Base-by-base conservation (phyloP, 2,888 invertebrate species). In the Idaea straminata region DNA sequence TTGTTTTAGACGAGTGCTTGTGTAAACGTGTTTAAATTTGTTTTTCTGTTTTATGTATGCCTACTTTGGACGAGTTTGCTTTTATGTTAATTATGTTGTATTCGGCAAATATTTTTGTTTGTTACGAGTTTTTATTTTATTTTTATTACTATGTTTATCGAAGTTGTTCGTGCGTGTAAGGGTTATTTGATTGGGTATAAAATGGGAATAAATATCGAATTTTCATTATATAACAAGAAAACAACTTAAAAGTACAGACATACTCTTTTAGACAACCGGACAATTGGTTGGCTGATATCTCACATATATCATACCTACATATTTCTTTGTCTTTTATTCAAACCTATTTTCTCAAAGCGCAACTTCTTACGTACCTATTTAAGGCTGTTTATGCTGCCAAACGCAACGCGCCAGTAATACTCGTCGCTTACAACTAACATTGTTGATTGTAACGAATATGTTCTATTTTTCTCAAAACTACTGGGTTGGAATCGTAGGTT, bases 131-230 rank as follows among this genome's bases (percentile, higher is more conserved):
- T 16, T 47, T 13, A 13, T 47, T 59, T 16, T 59, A 34, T 59
- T 59, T 34, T 10, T 59, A 5, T 82, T 82, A 65, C 81, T 83
- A 76, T 74, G 72, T 34, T 10, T 59, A 34, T 34, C 6, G 15
- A 58, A 5, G 16, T 16, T 7, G 10, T 58, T 16, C 0, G n/a
- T 57, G 57, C 64, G 62, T 57, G 59, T 62, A 36, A 13, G 57
- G 62, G 62, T 62, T 63, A 62, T 47, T 7, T 36, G 13, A 47
- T 13, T 47, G 47, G 47, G 25, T 25, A 25, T 25, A 25, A 25
- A 25, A 25, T 47, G 13, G 10, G 47, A 47, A 47, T 10, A 13
- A 47, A 47, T 47, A 13, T 47, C 10, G 47, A 47, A 6, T 47
- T 47, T 47, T 4, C 13, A 7, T 47, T 47, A 36, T 36, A 7